These are phyloP conservation scores for Otocyon megalotis DNA, from an alignment of 2,113 vertebrate genomes.

Conservation along the genomic window DNA sequence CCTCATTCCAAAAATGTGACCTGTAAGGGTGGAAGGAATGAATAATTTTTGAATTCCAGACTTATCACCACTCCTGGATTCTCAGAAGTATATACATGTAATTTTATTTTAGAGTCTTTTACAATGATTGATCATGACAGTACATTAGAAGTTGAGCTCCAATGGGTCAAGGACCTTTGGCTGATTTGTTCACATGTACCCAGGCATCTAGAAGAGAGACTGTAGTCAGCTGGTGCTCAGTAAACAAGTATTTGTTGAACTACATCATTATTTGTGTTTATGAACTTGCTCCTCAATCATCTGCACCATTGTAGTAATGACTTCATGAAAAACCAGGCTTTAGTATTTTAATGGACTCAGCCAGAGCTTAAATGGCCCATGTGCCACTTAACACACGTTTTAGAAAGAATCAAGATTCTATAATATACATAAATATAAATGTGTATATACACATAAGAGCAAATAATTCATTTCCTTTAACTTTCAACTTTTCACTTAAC, in stretches of 20 bases:
- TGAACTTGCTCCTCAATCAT: background rate
- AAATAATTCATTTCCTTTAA: background rate
- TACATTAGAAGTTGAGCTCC: background rate
- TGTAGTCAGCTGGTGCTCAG: background rate
- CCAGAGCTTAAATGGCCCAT: background rate
- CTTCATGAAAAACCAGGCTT: background rate
- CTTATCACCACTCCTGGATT: background rate
- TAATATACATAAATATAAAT: background rate
- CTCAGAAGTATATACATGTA: background rate
- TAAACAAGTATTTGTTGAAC: slow-evolving; percentile 4
- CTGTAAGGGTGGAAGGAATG: background rate
- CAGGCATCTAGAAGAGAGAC: background rate
- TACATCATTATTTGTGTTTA: background rate
- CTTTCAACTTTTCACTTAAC: background rate
- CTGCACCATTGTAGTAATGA: background rate
- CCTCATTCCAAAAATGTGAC: slow-evolving; percentile 49
- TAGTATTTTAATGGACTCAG: background rate
- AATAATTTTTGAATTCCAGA: background rate
- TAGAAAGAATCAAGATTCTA: background rate
- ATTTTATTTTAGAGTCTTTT: background rate
- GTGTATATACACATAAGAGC: background rate
- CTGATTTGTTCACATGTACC: background rate
- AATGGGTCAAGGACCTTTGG: background rate
- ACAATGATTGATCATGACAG: background rate
- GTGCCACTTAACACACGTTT: background rate